Evolutionary conservation across 2,113 vertebrate species (phyloP).

Genomic region (Aspidoscelis tigris): DNA sequence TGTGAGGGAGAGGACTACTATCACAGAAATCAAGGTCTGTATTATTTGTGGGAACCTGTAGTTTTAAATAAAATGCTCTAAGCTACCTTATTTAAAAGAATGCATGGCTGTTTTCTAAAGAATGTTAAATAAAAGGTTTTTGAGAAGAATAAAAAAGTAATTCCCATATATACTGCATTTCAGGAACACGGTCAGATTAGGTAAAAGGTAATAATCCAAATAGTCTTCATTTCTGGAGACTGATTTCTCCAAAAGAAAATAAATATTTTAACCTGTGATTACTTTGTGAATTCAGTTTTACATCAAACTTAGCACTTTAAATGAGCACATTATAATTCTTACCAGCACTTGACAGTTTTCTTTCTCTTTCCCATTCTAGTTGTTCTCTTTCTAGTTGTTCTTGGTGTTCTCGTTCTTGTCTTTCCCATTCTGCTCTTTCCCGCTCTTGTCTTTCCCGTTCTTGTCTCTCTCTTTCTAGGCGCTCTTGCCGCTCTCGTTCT

Average conservation of each 20-base stretch:
- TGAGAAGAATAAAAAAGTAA: not conserved
- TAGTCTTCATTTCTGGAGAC: not conserved
- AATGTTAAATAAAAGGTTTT: not conserved
- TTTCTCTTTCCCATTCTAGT: conserved; percentile 90
- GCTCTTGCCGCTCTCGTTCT: conserved; percentile 78
- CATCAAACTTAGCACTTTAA: conserved; percentile 31
- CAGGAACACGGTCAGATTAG: not conserved
- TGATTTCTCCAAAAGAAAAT: not conserved
- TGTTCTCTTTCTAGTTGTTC: conserved; percentile 80
- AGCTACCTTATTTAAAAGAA: not conserved
- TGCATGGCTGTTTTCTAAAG: not conserved
- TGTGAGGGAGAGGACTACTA: not conserved
- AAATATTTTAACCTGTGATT: not conserved
- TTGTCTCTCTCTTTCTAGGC: conserved; percentile 78
- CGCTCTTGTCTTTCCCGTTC: conserved; percentile 77
- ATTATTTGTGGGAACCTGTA: not conserved
- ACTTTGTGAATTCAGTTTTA: conserved; percentile 33
- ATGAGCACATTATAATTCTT: conserved; percentile 69
- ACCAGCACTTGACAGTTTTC: conserved; percentile 89
- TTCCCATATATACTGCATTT: not conserved
- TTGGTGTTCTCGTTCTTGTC: conserved; percentile 78
- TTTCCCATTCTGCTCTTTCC: conserved; percentile 73
- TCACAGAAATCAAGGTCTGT: too few relatives aligned
- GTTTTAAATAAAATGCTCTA: not conserved
- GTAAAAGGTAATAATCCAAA: not conserved